These are phyloP conservation scores for Coptodon rendalli DNA, from an alignment of 2,113 vertebrate genomes.

Conservation along the genomic window DNA sequence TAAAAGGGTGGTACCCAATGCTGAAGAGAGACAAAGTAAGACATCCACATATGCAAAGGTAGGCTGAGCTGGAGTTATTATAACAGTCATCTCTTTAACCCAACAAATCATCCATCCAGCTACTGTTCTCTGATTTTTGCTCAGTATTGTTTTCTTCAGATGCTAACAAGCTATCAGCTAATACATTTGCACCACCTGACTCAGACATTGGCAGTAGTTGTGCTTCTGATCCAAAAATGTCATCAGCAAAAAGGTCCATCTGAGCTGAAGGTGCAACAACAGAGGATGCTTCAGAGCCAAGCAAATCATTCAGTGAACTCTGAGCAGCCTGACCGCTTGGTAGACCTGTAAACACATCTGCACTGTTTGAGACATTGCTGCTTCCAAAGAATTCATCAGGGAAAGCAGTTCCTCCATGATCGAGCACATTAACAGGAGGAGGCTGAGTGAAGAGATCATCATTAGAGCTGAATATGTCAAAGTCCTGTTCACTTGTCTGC, in stretches of 20 bases:
- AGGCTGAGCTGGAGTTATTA: neutral
- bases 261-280: neutral
- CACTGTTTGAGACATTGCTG: neutral
- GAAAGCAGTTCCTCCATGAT: neutral
- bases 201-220: neutral
- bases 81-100: constrained; percentile 16
- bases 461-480: constrained; percentile 61
- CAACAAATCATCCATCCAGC: constrained; percentile 71
- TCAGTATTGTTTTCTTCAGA: constrained; percentile 1
- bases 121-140: constrained; percentile 32
- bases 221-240: constrained; percentile 38
- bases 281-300: constrained; percentile 11
- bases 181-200: neutral
- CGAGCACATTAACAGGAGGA: neutral
- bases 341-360: neutral
- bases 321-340: neutral
- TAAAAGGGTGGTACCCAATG: accelerated
- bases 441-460: neutral
- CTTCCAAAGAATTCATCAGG: constrained; percentile 46
- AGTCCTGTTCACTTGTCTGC: neutral
- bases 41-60: neutral
- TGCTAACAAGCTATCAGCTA: constrained; percentile 8
- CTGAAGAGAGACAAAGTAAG: neutral
- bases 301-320: constrained; percentile 19
- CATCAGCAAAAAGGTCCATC: constrained; percentile 27